phyloP scores from a whole-genome alignment of 2,888 invertebrate genomes.

The Ophioninae sp. region DNA sequence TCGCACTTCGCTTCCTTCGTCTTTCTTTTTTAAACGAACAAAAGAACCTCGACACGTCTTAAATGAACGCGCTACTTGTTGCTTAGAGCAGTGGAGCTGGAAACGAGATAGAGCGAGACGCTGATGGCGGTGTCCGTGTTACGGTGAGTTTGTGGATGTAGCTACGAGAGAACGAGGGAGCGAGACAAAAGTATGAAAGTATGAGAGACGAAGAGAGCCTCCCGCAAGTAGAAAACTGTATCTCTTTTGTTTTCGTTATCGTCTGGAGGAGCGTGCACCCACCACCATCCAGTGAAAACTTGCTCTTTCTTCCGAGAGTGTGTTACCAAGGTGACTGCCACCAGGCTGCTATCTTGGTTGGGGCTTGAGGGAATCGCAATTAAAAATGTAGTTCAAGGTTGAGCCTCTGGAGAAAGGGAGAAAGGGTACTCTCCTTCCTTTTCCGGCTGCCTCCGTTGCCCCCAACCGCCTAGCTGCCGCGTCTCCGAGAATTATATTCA shows the following conservation, averaged over 20 bases:
- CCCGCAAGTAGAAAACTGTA: conserved; percentile 76
- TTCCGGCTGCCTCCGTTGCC: conserved; percentile 12
- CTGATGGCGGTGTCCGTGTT: conserved; percentile 55
- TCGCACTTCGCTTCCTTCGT: conserved; percentile 38
- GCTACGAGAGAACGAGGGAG: conserved; percentile 38
- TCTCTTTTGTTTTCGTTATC: conserved; percentile 79
- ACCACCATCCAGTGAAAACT: conserved; percentile 35
- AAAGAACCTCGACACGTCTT: conserved; percentile 81
- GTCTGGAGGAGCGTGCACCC: conserved; percentile 69
- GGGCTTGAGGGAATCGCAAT: conserved; percentile 76
- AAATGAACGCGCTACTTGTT: conserved; percentile 82
- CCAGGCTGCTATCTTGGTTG: conserved; percentile 43
- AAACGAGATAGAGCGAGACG: conserved; percentile 48
- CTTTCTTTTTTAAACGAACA: conserved; percentile 77
- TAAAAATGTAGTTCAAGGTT: conserved; percentile 81
- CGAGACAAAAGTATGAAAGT: conserved; percentile 59
- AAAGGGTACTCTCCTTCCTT: conserved; percentile 59
- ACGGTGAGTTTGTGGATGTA: conserved; percentile 52
- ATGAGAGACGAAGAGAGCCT: conserved; percentile 59
- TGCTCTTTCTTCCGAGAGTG: conserved; percentile 46
- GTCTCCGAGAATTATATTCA: conserved; percentile 54
- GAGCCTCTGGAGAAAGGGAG: conserved; percentile 58
- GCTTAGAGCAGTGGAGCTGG: conserved; percentile 74
- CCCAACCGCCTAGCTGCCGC: conserved; percentile 25
- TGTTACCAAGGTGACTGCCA: conserved; percentile 53